Base-by-base conservation (phyloP, 2,888 invertebrate genomes). In the Saturnia pavonia region DNA sequence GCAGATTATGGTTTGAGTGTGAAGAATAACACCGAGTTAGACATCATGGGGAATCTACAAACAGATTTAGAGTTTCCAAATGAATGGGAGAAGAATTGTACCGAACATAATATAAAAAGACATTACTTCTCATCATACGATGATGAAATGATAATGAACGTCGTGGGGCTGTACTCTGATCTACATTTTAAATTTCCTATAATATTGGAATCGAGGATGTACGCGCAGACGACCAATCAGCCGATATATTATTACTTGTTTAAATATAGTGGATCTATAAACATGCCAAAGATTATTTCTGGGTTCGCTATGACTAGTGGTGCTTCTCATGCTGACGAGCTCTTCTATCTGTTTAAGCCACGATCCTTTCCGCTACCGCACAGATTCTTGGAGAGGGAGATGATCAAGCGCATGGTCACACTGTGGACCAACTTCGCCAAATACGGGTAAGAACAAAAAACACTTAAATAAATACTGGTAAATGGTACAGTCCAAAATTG, bases 351-450 rank as follows among this genome's bases (percentile, higher is more conserved):
- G 76, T 91, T 94, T 84, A 90, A 88, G 76, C 91, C 93, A 0
- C 87, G 88, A 67, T 82, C 85, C 1, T 85, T 93, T 67, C 92
- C 92, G 0, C 72, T 91, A 63, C 90, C 91, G 0, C 85, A 87
- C n/a, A 81, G 86, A 25, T 82, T 81, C 60, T 75, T 90, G 22
- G 94, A 94, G 75, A 79, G 75, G 16, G 74, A 75, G 3, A 92
- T 92, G 91, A 86, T 90, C 67, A 79, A 81, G 60, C 80, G 88
- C 1, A 91, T 94, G 91, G 86, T 92, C 42, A 89, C 87, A 9
- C 77, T 94, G 75, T 94, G 93, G 93, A 93, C 93, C 0, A 94
- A 94, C 78, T 94, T 94, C 71, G 94, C 94, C 3, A 94, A 94
- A 76, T 91, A 88, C 76, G 83, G 88, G 94, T 94, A 78, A 77